Conservation (phyloP, 2,797 vertebrate species). For the Limnodromus scolopaceus region DNA sequence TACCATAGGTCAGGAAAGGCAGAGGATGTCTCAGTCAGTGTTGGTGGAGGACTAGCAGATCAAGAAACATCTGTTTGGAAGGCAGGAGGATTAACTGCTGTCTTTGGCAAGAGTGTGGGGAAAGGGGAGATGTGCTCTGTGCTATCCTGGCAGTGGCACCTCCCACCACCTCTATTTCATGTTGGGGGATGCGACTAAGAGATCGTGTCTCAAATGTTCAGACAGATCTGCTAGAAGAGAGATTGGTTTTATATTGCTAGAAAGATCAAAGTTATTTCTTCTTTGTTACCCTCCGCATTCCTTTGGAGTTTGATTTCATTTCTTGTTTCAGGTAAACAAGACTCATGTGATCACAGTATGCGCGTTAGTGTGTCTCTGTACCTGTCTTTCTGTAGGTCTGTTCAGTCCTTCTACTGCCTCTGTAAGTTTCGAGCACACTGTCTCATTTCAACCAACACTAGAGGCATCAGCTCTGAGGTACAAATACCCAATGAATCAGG, state of each 20-base stretch:
- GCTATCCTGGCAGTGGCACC: background rate
- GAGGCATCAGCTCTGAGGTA: background rate
- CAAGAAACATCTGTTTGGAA: background rate
- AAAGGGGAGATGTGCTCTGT: background rate
- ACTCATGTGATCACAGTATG: background rate
- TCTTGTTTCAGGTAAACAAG: background rate
- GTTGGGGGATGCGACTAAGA: background rate
- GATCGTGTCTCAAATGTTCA: background rate
- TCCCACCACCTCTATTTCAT: background rate
- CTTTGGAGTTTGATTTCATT: background rate
- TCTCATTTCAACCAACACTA: background rate
- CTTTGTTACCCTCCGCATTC: background rate
- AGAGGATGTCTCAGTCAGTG: background rate
- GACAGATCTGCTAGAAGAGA: background rate
- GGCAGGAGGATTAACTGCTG: background rate
- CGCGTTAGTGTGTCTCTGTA: background rate
- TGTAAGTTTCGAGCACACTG: background rate
- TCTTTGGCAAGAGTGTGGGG: background rate
- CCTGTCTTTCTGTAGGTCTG: background rate
- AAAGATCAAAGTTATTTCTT: background rate
- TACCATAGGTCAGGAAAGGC: background rate
- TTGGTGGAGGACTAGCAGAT: background rate
- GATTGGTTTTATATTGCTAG: background rate
- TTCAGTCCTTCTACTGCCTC: background rate
- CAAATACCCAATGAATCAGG: background rate